Evolutionary conservation across 2,888 invertebrate species (phyloP).

Genomic region (Himalopsyche anomala): DNA sequence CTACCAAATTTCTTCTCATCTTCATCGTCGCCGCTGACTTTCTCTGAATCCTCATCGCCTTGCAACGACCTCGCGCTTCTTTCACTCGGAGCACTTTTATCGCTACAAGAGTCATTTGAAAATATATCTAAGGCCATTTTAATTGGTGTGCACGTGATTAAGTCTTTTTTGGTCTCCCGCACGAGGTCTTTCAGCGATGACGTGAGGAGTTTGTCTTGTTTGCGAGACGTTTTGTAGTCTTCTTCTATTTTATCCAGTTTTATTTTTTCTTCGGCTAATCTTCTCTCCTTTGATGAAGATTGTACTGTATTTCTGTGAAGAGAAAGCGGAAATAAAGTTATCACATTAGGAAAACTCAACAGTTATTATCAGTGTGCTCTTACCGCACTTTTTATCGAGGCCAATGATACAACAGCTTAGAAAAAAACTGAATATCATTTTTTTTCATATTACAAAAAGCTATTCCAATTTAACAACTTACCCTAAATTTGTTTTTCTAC

Average conservation of each 20-base stretch:
- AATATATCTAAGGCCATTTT: slow-evolving; percentile 65
- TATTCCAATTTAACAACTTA: not conserved
- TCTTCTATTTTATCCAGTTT: slow-evolving; percentile 53
- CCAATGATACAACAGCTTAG: no score
- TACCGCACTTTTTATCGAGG: no score
- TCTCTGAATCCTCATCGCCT: slow-evolving; percentile 49
- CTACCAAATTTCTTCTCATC: slow-evolving; percentile 9
- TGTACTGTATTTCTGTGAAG: slow-evolving; percentile 57
- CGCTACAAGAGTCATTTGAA: slow-evolving; percentile 58
- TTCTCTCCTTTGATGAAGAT: slow-evolving; percentile 58
- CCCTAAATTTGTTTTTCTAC: slow-evolving; percentile 44
- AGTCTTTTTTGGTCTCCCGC: slow-evolving; percentile 64
- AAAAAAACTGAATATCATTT: no score
- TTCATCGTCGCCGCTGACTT: slow-evolving; percentile 17
- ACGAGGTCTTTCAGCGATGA: slow-evolving; percentile 64
- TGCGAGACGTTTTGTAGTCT: slow-evolving; percentile 55
- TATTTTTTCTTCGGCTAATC: slow-evolving; percentile 65
- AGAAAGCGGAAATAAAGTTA: not conserved
- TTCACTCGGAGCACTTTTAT: slow-evolving; percentile 38
- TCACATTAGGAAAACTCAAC: not conserved
- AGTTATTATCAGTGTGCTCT: not conserved
- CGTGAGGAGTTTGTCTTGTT: slow-evolving; percentile 61
- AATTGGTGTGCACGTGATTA: slow-evolving; percentile 59
- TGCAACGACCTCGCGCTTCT: not conserved
- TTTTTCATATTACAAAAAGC: no score